Evolutionary conservation across 2,888 invertebrate species (phyloP).

Genomic region (Plagiodera versicolora): DNA sequence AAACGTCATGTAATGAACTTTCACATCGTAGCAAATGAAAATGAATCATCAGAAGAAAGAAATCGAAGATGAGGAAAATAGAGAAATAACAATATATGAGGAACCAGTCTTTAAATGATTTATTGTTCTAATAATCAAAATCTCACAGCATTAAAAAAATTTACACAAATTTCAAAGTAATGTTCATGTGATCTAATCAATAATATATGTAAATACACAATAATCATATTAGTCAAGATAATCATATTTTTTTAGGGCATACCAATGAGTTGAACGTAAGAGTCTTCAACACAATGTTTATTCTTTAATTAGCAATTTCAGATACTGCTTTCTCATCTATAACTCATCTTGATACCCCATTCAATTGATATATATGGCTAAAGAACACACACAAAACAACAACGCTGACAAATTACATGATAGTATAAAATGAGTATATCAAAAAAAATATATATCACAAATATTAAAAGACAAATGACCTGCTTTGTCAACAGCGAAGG

Average conservation of each 20-base stretch:
- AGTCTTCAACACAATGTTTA: too few relatives aligned
- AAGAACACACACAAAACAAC: background rate
- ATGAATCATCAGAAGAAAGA: too few relatives aligned
- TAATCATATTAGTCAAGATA: background rate
- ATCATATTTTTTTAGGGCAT: too few relatives aligned
- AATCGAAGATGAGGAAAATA: too few relatives aligned
- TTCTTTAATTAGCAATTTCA: too few relatives aligned
- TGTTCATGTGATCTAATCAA: background rate
- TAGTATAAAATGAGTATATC: constrained; percentile 15
- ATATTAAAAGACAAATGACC: background rate
- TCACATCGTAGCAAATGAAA: too few relatives aligned
- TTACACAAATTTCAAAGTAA: constrained; percentile 24
- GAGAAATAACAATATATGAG: background rate
- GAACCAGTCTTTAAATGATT: constrained; percentile 36
- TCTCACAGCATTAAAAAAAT: constrained; percentile 32
- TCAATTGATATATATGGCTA: background rate
- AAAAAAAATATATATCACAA: constrained; percentile 12
- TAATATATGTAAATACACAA: background rate
- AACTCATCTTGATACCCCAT: background rate
- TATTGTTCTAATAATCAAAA: constrained; percentile 34
- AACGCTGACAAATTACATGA: background rate
- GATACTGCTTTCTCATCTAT: background rate
- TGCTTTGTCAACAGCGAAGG: background rate
- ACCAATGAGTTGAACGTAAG: too few relatives aligned
- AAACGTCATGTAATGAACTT: too few relatives aligned